These are phyloP conservation scores for Steatocranus sp. DNA, from an alignment of 2,797 vertebrate species.

Conservation along the genomic window DNA sequence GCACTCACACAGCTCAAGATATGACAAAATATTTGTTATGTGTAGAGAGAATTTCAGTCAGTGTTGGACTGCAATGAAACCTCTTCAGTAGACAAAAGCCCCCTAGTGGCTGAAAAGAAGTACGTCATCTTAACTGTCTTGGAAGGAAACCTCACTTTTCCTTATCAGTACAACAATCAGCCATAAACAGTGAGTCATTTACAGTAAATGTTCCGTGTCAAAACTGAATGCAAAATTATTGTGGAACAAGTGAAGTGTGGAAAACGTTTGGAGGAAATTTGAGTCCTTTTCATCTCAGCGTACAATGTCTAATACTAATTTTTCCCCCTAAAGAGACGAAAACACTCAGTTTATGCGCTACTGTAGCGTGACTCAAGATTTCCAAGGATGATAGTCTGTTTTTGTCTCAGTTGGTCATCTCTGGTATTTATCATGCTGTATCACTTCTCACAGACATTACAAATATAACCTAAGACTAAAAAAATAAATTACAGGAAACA, in stretches of 20 bases:
- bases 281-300: background rate
- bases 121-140: background rate
- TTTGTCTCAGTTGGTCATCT: background rate
- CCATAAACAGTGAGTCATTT: background rate
- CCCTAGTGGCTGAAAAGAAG: conserved; percentile 46
- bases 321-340: rapidly evolving
- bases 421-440: background rate
- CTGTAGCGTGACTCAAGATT: background rate
- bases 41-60: background rate
- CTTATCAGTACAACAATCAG: background rate
- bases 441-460: background rate
- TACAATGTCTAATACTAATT: background rate
- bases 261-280: background rate
- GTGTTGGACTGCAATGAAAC: background rate
- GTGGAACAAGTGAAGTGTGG: background rate
- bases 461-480: rapidly evolving
- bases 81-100: background rate
- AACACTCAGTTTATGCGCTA: background rate
- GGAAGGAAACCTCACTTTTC: background rate
- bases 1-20: background rate
- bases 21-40: background rate
- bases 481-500: background rate
- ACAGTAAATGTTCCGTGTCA: background rate
- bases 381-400: background rate
- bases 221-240: background rate